Percentiles rank a stretch among this genome's conserved stretches.
These are phyloP conservation scores for Pampus argenteus DNA, from an alignment of 2,797 vertebrate species.

Conservation along the genomic window DNA sequence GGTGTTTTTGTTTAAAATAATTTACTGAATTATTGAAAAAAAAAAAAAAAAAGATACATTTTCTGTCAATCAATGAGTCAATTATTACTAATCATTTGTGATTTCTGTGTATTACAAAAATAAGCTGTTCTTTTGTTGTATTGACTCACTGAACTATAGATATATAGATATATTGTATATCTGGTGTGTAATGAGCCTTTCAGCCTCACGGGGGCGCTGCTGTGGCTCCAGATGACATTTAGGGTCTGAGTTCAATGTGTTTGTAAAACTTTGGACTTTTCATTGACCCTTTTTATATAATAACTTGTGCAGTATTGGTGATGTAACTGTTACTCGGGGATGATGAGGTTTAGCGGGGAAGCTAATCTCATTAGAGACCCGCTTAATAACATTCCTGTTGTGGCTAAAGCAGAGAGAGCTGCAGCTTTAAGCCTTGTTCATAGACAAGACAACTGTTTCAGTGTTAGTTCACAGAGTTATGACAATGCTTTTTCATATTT, in stretches of 20 bases:
- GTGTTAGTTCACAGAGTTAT: neutral
- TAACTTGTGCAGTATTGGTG: slow-evolving; percentile 15
- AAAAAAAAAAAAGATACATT: too few species aligned
- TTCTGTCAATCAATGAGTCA: too few species aligned
- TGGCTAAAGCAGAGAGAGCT: slow-evolving; percentile 10
- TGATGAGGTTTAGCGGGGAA: slow-evolving; percentile 38
- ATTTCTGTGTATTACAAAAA: too few species aligned
- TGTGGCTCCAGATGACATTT: neutral
- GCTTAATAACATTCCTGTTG: slow-evolving; percentile 45
- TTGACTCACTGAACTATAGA: too few species aligned
- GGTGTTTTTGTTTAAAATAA: too few species aligned
- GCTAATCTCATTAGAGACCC: slow-evolving; percentile 61
- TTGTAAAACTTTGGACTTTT: slow-evolving; percentile 17
- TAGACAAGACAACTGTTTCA: slow-evolving; percentile 1
- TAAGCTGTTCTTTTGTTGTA: too few species aligned
- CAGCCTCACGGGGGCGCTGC: neutral
- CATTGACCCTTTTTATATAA: slow-evolving; percentile 16
- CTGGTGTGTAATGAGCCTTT: neutral
- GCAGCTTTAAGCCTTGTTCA: neutral
- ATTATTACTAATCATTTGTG: too few species aligned
- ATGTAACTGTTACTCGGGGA: slow-evolving; percentile 34
- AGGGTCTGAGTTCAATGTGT: neutral
- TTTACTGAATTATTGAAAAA: too few species aligned
- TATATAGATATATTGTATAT: too few species aligned
- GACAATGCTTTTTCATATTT: neutral